Evolutionary conservation across 2,113 vertebrate species (phyloP), one percentile per base, ranked within the genome.

Genomic region (Catharus minimus): DNA sequence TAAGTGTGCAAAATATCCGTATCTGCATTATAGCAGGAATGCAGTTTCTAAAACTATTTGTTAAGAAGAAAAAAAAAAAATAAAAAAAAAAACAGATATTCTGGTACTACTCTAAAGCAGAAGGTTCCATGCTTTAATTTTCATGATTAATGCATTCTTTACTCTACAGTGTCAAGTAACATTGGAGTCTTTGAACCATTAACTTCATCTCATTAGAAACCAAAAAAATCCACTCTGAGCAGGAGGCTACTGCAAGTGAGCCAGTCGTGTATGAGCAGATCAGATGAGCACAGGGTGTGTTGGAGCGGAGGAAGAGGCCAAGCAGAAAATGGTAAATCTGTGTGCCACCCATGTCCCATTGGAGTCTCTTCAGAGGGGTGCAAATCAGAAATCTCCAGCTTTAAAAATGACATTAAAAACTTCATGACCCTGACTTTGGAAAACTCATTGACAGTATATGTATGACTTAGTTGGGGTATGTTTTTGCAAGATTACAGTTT

Each of bases 401-500:
- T 67, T 81, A n/a, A 15, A 83, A 66, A 66, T 10, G 20, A 3
- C 17, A 13, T 50, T 18, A 38, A 79, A 22, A 75, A 10, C 30
- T 91, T 89, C 27, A n/a, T 65, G 15, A 67, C 8, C 2, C 33
- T 24, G 52, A 64, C 69, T 67, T 77, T 77, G 30, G 43, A 86
- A 91, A 78, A 61, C 20, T 36, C 41, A 53, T 27, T 44, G 58
- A 44, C 73, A 73, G n/a, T 61, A 30, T 19, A 57, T n/a, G 32
- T 43, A 19, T 65, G 52, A 50, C 19, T 85, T 65, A 73, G n/a
- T 44, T 76, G 41, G 28, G 57, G 64, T 80, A 62, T 39, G 60
- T 44, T 76, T 87, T 89, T 89, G 33, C 62, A 88, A 69, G 77
- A 72, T 81, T 69, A 64, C n/a, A 56, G 36, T 56, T 76, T 72